Evolutionary conservation across 2,797 vertebrate species (phyloP).

Genomic region (Clarias laeviceps): DNA sequence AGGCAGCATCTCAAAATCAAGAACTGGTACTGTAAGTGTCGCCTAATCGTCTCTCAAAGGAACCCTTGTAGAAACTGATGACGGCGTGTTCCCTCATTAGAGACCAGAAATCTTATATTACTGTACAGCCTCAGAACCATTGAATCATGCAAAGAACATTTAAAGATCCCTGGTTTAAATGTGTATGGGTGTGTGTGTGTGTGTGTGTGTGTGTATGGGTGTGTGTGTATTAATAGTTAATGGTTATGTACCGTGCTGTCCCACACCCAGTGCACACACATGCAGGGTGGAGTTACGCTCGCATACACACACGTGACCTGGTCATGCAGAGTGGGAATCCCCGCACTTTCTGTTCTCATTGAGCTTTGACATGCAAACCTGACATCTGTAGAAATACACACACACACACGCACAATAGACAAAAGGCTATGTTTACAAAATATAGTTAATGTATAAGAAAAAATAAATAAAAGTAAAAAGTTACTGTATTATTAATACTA

Average conservation of each 20-base stretch:
- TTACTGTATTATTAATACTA: background rate
- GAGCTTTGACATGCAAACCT: slow-evolving; percentile 15
- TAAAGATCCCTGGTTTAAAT: too few relatives aligned
- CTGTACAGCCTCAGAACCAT: too few relatives aligned
- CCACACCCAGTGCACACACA: slow-evolving; percentile 23
- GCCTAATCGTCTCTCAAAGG: too few relatives aligned
- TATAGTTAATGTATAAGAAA: background rate
- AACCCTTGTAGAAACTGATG: too few relatives aligned
- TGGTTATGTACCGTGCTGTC: slow-evolving; percentile 1
- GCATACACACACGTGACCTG: slow-evolving; percentile 43
- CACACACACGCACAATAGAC: background rate
- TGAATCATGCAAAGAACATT: too few relatives aligned
- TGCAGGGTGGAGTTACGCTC: slow-evolving; percentile 10
- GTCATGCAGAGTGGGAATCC: slow-evolving; percentile 49
- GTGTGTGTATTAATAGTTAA: background rate
- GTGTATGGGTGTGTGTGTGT: background rate
- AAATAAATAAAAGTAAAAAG: background rate
- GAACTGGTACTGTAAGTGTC: too few relatives aligned
- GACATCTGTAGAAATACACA: background rate
- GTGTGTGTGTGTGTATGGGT: slow-evolving; percentile 9
- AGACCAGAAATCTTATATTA: too few relatives aligned
- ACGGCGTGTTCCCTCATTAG: too few relatives aligned
- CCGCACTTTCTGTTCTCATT: slow-evolving; percentile 50
- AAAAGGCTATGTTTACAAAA: background rate
- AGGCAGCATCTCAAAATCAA: too few relatives aligned